Conservation (phyloP, 2,888 invertebrate genomes). For the Toxonevra muliebris region DNA sequence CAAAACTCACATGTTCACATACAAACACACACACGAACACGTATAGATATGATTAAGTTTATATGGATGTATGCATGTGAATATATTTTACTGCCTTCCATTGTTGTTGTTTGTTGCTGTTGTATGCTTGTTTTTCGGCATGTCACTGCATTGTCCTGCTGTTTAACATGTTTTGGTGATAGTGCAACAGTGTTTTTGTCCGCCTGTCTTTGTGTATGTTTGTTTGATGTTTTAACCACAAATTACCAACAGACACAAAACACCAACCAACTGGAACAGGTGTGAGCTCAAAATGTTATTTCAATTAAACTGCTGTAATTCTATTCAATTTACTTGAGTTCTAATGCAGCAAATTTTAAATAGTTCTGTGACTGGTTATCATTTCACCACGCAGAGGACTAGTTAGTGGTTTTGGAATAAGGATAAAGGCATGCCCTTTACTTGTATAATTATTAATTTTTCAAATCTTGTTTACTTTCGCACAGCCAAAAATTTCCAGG, state of each 20-base stretch:
- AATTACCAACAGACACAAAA: constrained; percentile 8
- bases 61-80: neutral
- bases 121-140: constrained; percentile 42
- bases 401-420: too few species aligned
- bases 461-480: too few species aligned
- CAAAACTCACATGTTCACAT: neutral
- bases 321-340: too few species aligned
- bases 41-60: neutral
- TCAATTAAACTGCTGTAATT: neutral
- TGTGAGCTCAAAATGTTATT: neutral
- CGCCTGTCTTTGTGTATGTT: constrained; percentile 3
- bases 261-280: neutral
- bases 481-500: too few species aligned
- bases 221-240: constrained; percentile 14
- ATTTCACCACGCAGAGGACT: too few species aligned
- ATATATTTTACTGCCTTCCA: neutral
- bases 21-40: neutral
- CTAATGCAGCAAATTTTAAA: neutral
- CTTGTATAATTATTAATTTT: too few species aligned
- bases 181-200: constrained; percentile 40
- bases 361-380: too few species aligned
- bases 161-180: constrained; percentile 42
- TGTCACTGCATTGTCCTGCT: constrained; percentile 41
- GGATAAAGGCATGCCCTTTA: too few species aligned
- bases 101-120: constrained; percentile 14